phyloP scores from a whole-genome alignment of 2,888 invertebrate genomes.

The Trichopoda pennipes region DNA sequence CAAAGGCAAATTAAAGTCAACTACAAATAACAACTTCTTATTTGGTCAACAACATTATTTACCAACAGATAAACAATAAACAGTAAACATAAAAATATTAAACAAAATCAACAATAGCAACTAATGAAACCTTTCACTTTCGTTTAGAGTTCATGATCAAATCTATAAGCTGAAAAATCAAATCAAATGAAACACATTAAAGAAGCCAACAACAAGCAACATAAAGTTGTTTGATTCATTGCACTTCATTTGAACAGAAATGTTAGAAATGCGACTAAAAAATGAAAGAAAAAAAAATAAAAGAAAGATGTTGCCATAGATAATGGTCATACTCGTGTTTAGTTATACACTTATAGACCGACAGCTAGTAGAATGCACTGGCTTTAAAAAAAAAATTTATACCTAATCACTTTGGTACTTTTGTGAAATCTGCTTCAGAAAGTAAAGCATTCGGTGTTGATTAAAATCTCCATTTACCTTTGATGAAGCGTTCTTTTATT shows the following conservation, averaged over 20 bases:
- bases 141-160: conserved; percentile 68
- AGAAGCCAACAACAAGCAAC: conserved; percentile 20
- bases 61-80: background rate
- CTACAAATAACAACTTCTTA: conserved; percentile 54
- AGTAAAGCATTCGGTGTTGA: too few relatives aligned
- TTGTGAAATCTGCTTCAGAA: too few relatives aligned
- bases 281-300: background rate
- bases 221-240: background rate
- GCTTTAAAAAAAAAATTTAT: too few relatives aligned
- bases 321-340: background rate
- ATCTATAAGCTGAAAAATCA: conserved; percentile 56
- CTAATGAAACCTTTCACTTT: conserved; percentile 65
- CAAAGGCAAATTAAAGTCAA: conserved; percentile 1
- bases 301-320: background rate
- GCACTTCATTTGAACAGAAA: background rate
- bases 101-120: conserved; percentile 3
- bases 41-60: conserved; percentile 55
- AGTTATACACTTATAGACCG: too few relatives aligned
- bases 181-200: conserved; percentile 31
- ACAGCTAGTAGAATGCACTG: too few relatives aligned
- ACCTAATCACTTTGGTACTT: too few relatives aligned
- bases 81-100: background rate
- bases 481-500: too few relatives aligned
- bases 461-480: too few relatives aligned
- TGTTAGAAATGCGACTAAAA: too few relatives aligned